Conservation (phyloP, 2,113 vertebrate genomes). For the Scomber scombrus region DNA sequence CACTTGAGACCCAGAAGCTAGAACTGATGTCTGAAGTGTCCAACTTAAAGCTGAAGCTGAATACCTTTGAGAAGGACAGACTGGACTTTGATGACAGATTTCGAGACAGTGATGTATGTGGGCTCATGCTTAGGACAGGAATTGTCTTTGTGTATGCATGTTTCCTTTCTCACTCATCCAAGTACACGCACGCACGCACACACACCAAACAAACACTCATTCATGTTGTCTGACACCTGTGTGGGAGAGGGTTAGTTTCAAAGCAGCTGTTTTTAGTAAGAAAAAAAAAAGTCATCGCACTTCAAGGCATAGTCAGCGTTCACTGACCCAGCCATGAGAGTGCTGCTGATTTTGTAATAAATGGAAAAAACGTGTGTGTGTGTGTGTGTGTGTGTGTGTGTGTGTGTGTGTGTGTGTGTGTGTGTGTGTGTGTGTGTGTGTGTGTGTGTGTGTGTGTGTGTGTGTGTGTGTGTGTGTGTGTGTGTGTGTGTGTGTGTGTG, state of each 20-base stretch:
- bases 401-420: background rate
- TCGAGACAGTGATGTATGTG: slow-evolving; percentile 91
- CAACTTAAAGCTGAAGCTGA: slow-evolving; percentile 94
- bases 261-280: slow-evolving; percentile 38
- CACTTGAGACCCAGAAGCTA: slow-evolving; percentile 95
- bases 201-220: slow-evolving; percentile 27
- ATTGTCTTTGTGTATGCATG: slow-evolving; percentile 31
- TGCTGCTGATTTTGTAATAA: slow-evolving; percentile 2
- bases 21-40: slow-evolving; percentile 96
- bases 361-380: background rate
- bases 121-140: slow-evolving; percentile 1
- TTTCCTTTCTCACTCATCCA: background rate
- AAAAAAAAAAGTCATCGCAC: background rate
- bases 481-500: background rate
- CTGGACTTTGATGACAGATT: slow-evolving; percentile 91
- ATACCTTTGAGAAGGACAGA: slow-evolving; percentile 90
- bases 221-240: slow-evolving; percentile 39
- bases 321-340: background rate
- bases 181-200: slow-evolving; percentile 7
- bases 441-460: background rate
- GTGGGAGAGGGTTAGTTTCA: slow-evolving; percentile 27
- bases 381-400: background rate
- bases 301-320: slow-evolving; percentile 4
- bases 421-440: too few relatives aligned
- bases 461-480: background rate